Percentiles rank a stretch among this genome's conserved stretches.
These are phyloP conservation scores for Ploceus nigricollis DNA, from an alignment of 2,113 vertebrate genomes.

Conservation along the genomic window DNA sequence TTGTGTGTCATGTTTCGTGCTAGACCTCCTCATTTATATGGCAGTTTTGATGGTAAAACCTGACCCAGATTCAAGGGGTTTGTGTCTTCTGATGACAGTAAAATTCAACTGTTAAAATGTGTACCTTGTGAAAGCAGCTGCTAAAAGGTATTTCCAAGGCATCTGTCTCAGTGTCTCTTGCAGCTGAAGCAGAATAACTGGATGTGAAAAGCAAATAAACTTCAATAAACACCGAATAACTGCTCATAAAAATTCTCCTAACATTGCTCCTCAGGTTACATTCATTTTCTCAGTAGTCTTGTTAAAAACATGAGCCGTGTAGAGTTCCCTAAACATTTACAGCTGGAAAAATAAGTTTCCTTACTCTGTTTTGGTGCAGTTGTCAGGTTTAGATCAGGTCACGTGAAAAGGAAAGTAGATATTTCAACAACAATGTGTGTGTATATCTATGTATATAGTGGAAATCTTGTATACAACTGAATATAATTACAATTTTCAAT, in stretches of 20 bases:
- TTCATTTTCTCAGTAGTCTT: slow-evolving; percentile 13
- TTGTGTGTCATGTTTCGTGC: neutral
- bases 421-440: neutral
- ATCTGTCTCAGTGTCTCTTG: neutral
- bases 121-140: neutral
- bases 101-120: neutral
- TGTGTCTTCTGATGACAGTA: neutral
- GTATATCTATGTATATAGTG: neutral
- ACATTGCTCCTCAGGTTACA: neutral
- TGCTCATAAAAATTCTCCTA: slow-evolving; percentile 21
- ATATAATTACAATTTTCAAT: neutral
- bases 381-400: neutral
- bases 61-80: neutral
- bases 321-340: neutral
- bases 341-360: neutral
- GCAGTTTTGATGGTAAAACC: neutral
- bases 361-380: neutral
- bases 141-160: neutral
- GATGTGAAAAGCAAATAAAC: slow-evolving; percentile 30
- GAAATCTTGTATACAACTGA: neutral
- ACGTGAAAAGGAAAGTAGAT: neutral
- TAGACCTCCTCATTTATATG: neutral
- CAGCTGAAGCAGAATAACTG: slow-evolving; percentile 4
- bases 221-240: neutral
- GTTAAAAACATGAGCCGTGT: neutral